Conservation (phyloP, 2,888 invertebrate genomes). For the Azorinus chamasolen region DNA sequence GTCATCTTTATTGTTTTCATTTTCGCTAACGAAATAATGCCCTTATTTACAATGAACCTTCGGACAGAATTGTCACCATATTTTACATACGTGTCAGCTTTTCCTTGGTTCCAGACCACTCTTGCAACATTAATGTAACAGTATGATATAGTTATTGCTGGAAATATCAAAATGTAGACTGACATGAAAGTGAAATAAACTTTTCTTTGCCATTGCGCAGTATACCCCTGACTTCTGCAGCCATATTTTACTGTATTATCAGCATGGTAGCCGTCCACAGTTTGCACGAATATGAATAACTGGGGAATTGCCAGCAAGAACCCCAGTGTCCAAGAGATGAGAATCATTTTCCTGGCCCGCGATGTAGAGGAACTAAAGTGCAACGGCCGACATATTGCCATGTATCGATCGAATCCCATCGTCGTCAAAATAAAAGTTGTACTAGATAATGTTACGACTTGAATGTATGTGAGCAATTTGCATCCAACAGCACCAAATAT, state of each 20-base stretch:
- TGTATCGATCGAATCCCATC: slow-evolving; percentile 87
- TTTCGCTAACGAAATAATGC: slow-evolving; percentile 86
- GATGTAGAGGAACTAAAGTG: slow-evolving; percentile 80
- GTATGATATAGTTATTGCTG: slow-evolving; percentile 85
- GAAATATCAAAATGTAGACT: slow-evolving; percentile 86
- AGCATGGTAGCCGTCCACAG: slow-evolving; percentile 78
- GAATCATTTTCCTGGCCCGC: slow-evolving; percentile 85
- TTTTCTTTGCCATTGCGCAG: slow-evolving; percentile 86
- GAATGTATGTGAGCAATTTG: slow-evolving; percentile 86
- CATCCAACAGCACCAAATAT: slow-evolving; percentile 86
- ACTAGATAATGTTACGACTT: slow-evolving; percentile 86
- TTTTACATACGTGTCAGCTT: slow-evolving; percentile 57
- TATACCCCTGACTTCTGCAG: slow-evolving; percentile 86
- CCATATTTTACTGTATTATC: slow-evolving; percentile 82
- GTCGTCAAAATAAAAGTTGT: slow-evolving; percentile 87
- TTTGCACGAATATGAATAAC: slow-evolving; percentile 86
- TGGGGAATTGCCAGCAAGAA: slow-evolving; percentile 86
- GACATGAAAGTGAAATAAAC: slow-evolving; percentile 87
- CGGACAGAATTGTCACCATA: slow-evolving; percentile 52
- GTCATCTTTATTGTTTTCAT: slow-evolving; percentile 87
- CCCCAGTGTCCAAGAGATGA: slow-evolving; percentile 85
- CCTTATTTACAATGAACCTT: slow-evolving; percentile 74
- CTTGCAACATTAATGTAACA: slow-evolving; percentile 86
- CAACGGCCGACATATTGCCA: slow-evolving; percentile 86
- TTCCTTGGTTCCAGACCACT: slow-evolving; percentile 86